Evolutionary conservation across 2,888 invertebrate species (phyloP), one percentile per base, ranked within the genome.

Genomic region (Acrobasis suavella): DNA sequence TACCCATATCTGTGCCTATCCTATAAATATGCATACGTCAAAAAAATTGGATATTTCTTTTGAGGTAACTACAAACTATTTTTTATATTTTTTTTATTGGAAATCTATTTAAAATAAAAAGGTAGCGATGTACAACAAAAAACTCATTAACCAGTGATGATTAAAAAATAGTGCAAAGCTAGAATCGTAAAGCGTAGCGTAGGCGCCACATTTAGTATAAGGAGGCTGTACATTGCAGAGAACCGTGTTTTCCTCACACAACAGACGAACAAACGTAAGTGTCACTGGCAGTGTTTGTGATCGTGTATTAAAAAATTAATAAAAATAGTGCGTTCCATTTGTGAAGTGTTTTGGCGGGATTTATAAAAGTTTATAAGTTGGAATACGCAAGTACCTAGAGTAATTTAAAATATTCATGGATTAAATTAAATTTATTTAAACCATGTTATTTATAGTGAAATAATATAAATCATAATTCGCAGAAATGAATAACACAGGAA

Each of bases 221-320:
- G 89, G 88, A 80, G 74, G 66, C 70, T 65, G 72, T 70, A 65
- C 73, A 67, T 65, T 72, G 69, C 67, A 65, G 71, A 62, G 69
- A 72, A 74, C 72, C 75, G 81, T 83, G 89, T 82, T 86, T 85
- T 87, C 82, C 81, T 83, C 85, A 67, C 74, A 81, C 79, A 75
- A 78, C 76, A 75, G 72, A 86, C 83, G 83, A 80, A 82, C 82
- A 82, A 81, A 83, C 81, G 85, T 87, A 87, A 87, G 88, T 86
- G 82, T 76, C 63, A 39, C 39, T 14, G 46, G 16, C 64, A 65
- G 74, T 73, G 75, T 32, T 62, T 66, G 70, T 73, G 68, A 62
- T 62, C 32, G 55, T 55, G 55, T 6, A n/a, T 38, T 17, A 60
- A 59, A 64, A 64, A 42, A 65, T 10, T 2, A 42, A 2, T 14